Conservation (phyloP, 2,888 invertebrate species). For the Cacoxenus indagator region DNA sequence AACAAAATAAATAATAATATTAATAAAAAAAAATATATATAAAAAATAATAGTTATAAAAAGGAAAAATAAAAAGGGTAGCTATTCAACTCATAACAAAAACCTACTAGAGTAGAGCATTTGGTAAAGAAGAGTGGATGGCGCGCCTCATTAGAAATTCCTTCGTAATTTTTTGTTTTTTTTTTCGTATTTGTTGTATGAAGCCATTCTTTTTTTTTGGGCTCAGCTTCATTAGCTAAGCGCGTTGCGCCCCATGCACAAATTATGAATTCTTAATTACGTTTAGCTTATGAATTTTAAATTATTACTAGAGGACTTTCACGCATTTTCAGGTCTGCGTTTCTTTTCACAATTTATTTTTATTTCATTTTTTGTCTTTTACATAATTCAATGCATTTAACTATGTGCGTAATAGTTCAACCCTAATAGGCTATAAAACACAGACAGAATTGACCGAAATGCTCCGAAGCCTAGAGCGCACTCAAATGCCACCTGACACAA, state of each 20-base stretch:
- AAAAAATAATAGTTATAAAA: neutral
- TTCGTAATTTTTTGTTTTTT: neutral
- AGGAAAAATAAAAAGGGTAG: neutral
- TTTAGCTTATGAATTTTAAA: conserved; percentile 18
- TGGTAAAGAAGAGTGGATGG: neutral
- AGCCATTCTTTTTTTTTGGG: neutral
- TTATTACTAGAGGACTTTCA: neutral
- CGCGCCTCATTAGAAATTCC: neutral
- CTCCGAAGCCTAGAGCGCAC: neutral
- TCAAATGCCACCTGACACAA: conserved; percentile 27
- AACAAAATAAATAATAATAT: neutral
- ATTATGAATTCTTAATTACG: conserved; percentile 12
- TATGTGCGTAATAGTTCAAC: conserved; percentile 52
- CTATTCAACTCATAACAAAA: neutral
- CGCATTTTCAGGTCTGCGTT: neutral
- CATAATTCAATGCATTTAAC: neutral
- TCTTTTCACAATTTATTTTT: neutral
- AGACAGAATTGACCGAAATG: conserved; percentile 44
- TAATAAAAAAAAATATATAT: neutral
- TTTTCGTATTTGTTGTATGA: neutral
- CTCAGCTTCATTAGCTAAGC: neutral
- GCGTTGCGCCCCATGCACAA: neutral
- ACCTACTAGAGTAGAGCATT: neutral
- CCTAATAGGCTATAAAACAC: conserved; percentile 62
- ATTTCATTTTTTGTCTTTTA: neutral